These are phyloP conservation scores for Aramus guarauna DNA, from an alignment of 2,113 vertebrate genomes.

Conservation along the genomic window DNA sequence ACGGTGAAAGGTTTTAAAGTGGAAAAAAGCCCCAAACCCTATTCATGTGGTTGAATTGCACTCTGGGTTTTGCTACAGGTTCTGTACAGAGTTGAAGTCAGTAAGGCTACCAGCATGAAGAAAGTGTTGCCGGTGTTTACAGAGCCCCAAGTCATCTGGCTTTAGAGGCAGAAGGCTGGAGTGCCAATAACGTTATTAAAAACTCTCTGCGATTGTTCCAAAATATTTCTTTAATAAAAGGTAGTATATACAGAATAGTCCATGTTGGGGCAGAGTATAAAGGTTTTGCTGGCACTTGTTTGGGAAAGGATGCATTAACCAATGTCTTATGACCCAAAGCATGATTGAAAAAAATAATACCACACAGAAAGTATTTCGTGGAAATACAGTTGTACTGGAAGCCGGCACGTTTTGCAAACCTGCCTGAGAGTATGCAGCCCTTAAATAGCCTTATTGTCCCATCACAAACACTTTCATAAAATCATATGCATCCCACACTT, in stretches of 20 bases:
- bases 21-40: neutral
- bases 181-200: slow-evolving; percentile 44
- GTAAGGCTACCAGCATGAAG: slow-evolving; percentile 12
- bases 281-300: slow-evolving; percentile 41
- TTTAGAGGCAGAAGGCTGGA: slow-evolving; percentile 16
- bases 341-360: neutral
- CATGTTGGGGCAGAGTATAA: neutral
- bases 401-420: neutral
- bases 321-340: neutral
- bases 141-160: slow-evolving; percentile 40
- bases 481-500: neutral
- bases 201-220: slow-evolving; percentile 26
- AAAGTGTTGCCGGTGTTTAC: slow-evolving; percentile 55
- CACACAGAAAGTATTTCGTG: neutral
- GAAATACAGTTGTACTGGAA: neutral
- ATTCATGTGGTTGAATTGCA: slow-evolving; percentile 44
- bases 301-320: slow-evolving; percentile 5
- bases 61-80: neutral
- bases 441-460: neutral
- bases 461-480: neutral
- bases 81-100: slow-evolving; percentile 50
- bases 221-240: slow-evolving; percentile 59
- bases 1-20: slow-evolving; percentile 7
- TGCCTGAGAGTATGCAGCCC: neutral
- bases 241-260: neutral